Evolutionary conservation across 2,113 vertebrate species (phyloP).

Genomic region (Athene noctua): DNA sequence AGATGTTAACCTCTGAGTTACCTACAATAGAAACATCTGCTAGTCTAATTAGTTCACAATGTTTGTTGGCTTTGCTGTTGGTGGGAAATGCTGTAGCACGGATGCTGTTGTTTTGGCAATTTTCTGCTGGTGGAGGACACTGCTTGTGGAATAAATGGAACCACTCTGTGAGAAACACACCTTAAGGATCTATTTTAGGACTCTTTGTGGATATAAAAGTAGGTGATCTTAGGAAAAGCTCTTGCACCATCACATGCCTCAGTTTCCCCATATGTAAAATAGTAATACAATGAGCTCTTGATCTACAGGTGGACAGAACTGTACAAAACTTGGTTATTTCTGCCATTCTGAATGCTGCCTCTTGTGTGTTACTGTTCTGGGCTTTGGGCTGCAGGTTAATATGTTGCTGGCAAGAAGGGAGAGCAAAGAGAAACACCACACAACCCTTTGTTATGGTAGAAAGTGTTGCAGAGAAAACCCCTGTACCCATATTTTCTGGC

Average conservation of each 20-base stretch:
- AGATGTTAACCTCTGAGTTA: neutral
- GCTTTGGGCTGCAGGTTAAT: neutral
- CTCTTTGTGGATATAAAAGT: neutral
- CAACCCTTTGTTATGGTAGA: neutral
- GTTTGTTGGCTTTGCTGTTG: neutral
- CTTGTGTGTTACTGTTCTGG: neutral
- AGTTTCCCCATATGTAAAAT: neutral
- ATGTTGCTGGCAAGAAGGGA: neutral
- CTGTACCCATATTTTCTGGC: neutral
- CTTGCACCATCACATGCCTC: neutral
- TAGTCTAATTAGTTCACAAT: neutral
- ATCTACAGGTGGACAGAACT: neutral
- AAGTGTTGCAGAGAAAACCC: neutral
- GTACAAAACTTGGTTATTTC: neutral
- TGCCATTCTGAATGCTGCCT: neutral
- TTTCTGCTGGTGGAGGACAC: neutral
- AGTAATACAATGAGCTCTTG: neutral
- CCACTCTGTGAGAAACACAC: neutral
- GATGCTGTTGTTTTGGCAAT: neutral
- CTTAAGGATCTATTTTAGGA: neutral
- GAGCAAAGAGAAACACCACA: neutral
- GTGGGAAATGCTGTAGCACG: neutral
- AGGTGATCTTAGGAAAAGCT: neutral
- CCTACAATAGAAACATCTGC: neutral
- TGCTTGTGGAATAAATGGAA: neutral